These are phyloP conservation scores for Melanerpes aurifrons DNA, from an alignment of 2,113 vertebrate genomes.

Conservation along the genomic window DNA sequence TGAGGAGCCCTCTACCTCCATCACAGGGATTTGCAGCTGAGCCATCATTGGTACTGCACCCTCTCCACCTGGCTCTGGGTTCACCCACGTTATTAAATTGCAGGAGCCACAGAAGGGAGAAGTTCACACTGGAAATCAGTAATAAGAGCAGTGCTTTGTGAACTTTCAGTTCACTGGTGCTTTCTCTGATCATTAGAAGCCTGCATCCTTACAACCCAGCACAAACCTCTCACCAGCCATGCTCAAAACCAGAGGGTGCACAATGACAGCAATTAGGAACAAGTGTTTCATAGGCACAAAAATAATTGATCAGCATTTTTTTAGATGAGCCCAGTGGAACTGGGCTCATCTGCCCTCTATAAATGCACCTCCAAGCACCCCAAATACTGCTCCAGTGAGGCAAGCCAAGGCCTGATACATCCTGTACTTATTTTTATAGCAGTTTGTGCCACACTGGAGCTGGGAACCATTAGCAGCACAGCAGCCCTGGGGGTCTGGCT, in stretches of 20 bases:
- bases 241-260: background rate
- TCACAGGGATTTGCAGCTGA: background rate
- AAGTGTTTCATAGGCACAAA: background rate
- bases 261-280: background rate
- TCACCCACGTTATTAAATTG: background rate
- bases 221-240: background rate
- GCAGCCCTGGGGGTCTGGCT: background rate
- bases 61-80: background rate
- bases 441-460: too few relatives aligned
- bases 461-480: accelerated
- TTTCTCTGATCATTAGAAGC: background rate
- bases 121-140: background rate
- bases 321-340: background rate
- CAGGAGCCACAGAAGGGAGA: background rate
- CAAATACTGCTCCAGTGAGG: accelerated
- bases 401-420: background rate
- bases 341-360: background rate
- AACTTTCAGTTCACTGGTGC: background rate
- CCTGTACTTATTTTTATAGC: background rate
- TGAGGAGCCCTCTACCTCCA: background rate
- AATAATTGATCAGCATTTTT: background rate
- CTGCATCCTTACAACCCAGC: background rate
- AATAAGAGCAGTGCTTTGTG: background rate
- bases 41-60: background rate
- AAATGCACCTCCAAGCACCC: background rate